Base-by-base conservation (phyloP, 2,797 vertebrate genomes). In the Siniperca obscura region DNA sequence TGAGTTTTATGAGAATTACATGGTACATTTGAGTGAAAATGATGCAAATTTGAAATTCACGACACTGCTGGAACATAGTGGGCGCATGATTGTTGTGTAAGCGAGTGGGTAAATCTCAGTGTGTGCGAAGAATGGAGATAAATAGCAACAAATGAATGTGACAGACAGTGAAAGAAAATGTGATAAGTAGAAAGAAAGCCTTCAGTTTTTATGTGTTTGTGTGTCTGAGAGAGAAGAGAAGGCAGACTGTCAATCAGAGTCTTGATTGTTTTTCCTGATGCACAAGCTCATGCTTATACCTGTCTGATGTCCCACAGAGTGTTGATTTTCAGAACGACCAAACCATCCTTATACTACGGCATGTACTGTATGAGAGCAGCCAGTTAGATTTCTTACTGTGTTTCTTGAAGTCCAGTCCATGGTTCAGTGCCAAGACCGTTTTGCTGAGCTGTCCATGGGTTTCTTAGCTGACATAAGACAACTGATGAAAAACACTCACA, bases 381-480 rank as follows among this genome's bases (percentile, higher is more conserved):
- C 76, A 25, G 50, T 40, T 64, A 70, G 85, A 92, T 90, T 90
- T 90, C 91, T 87, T n/a, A 67, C 78, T 46, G 55, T 65, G 74
- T 84, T 79, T 89, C 74, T 75, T 65, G 13, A 82, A 71, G 74
- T 85, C 74, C 74, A 68, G 25, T 55, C n/a, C 36, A 0, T 73
- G 85, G 70, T 72, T 44, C 62, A 3, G 40, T 62, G 92, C 91
- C 91, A 91, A 86, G 69, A 76, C n/a, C 30, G 68, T 89, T 91
- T 64, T 90, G 91, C 92, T 92, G 88, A 91, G 80, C 80, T 78
- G 68, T 82, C 74, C 34, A 5, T 21, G 30, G 60, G 66, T 79
- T 84, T 80, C 67, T 87, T 80, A 67, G 87, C 89, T 87, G 91
- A 88, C 87, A 76, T 61, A 74, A 83, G 87, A 86, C 73, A 83